Percentiles rank a stretch among this genome's conserved stretches.
Conservation (phyloP, 2,113 vertebrate species). For the Turdus rufiventris region DNA sequence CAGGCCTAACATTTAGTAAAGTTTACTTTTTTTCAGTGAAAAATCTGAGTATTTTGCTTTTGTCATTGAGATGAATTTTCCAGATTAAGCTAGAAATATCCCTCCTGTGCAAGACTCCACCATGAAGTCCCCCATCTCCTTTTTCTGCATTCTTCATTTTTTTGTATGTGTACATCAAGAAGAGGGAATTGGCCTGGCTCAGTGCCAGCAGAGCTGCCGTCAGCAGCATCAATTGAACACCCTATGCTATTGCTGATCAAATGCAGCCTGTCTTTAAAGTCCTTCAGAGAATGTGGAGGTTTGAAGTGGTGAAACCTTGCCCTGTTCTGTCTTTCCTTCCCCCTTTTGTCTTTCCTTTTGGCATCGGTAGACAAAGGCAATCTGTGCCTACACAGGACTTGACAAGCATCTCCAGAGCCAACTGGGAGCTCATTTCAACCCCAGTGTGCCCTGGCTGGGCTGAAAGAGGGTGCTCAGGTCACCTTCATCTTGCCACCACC, state of each 20-base stretch:
- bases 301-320: neutral
- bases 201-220: neutral
- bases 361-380: neutral
- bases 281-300: neutral
- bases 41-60: neutral
- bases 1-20: neutral
- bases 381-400: neutral
- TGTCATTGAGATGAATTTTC: neutral
- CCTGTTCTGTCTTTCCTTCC: neutral
- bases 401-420: neutral
- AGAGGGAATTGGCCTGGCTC: neutral
- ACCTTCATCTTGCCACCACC: neutral
- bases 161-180: fast-evolving
- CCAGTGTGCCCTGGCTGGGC: neutral
- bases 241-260: neutral
- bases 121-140: neutral
- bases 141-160: neutral
- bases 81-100: neutral
- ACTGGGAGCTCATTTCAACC: neutral
- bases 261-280: neutral
- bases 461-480: neutral
- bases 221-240: neutral
- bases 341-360: neutral
- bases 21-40: neutral
- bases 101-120: neutral